phyloP scores from a whole-genome alignment of 2,797 vertebrate species.

The Gymnothorax reevesii region DNA sequence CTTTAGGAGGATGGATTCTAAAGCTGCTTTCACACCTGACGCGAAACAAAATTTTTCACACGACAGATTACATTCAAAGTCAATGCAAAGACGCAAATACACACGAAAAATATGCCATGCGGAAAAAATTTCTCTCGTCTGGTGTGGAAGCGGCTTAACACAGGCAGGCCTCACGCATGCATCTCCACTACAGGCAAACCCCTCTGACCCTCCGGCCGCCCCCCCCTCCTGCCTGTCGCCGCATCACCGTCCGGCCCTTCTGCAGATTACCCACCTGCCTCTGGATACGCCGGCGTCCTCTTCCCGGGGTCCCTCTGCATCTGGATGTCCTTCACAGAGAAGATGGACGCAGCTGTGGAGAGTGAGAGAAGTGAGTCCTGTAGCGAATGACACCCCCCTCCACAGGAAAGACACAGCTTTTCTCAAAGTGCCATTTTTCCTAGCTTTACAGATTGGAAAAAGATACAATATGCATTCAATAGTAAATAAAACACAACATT shows the following conservation, averaged over 20 bases:
- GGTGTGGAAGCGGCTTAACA: background rate
- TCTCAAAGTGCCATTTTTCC: background rate
- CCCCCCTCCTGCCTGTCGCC: background rate
- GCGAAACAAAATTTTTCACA: too few relatives aligned
- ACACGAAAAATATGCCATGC: too few relatives aligned
- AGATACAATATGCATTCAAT: background rate
- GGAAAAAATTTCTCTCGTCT: too few relatives aligned
- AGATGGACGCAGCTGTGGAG: constrained; percentile 73
- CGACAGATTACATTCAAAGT: too few relatives aligned
- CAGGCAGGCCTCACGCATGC: background rate
- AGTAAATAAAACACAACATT: background rate
- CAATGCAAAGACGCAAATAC: too few relatives aligned
- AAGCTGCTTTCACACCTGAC: too few relatives aligned
- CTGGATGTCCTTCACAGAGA: constrained; percentile 76
- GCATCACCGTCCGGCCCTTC: too few relatives aligned
- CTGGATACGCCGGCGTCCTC: constrained; percentile 68
- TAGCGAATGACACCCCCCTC: background rate
- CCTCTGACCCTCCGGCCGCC: background rate
- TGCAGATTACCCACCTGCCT: constrained; percentile 61
- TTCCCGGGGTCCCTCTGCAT: constrained; percentile 78
- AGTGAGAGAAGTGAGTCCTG: constrained; percentile 16
- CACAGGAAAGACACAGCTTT: background rate
- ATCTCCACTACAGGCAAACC: background rate
- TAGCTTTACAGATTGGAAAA: background rate
- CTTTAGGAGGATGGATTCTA: background rate